Base-by-base conservation (phyloP, 2,888 invertebrate genomes). In the Tillus elongatus region DNA sequence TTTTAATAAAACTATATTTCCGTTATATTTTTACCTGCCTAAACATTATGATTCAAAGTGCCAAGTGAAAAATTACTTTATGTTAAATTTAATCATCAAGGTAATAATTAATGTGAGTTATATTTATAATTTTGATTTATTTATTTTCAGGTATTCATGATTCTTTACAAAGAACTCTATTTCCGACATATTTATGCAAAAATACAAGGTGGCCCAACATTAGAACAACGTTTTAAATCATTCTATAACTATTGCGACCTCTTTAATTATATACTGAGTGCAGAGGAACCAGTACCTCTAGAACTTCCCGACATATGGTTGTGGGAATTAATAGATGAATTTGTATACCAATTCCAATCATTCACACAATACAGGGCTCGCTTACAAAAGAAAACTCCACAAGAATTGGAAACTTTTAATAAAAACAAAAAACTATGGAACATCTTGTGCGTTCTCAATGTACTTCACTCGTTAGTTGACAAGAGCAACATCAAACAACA, bases 241-340 rank as follows among this genome's bases (percentile, higher is more conserved):
- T 99, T 96, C 66, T 92, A 82, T 68, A 98, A 98, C 68, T 98
- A 98, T 62, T 97, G 97, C 68, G 89, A 92, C 57, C 76, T 99
- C 37, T 97, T 98, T 70, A 96, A 97, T 67, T 85, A 88, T 57
- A 93, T 99, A 50, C 72, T 98, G 42, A 87, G 90, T 52, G 82
- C 90, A 0, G 82, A 85, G 47, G 82, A 82, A 16, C 95, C 95
- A 0, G 88, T 93, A 0, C 77, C 83, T 2, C 67, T 96, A 34
- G 91, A 92, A 60, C 66, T 98, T 40, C 97, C 98, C 8, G 96
- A 98, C 68, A 86, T 95, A 58, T 99, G 98, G 98, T 71, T 99
- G 15, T 98, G 98, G 98, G 98, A 98, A 64, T 79, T 99, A 35
- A 89, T 99, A 50, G 98, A 99, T 68, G 98, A 99, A 63, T 99